Evolutionary conservation across 2,113 vertebrate species (phyloP).

Genomic region (Isichthys henryi): DNA sequence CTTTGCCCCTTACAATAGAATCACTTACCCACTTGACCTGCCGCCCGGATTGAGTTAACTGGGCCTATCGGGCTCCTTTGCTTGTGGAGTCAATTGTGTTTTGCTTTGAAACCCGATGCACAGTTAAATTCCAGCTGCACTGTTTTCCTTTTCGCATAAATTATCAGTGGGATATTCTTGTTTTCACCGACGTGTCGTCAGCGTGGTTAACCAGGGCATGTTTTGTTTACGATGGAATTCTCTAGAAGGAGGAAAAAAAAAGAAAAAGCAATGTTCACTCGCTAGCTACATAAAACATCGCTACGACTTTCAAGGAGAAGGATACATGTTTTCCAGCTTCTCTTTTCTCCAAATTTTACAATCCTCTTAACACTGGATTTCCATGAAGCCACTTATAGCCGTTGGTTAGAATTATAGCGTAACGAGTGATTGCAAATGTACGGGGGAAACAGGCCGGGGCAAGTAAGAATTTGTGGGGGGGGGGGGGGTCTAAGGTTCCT

Average conservation of each 20-base stretch:
- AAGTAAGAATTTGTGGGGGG: neutral
- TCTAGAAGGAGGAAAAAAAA: neutral
- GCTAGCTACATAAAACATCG: constrained; percentile 5
- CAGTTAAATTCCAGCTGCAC: neutral
- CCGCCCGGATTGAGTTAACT: constrained; percentile 8
- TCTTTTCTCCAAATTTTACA: neutral
- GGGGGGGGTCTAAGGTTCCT: neutral
- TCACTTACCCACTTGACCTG: neutral
- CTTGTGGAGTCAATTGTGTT: neutral
- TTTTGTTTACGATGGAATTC: neutral
- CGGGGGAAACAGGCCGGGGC: neutral
- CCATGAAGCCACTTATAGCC: constrained; percentile 11
- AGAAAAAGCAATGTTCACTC: neutral
- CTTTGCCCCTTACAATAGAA: neutral
- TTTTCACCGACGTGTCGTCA: constrained; percentile 10
- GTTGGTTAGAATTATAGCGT: neutral
- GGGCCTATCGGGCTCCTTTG: neutral
- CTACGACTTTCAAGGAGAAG: neutral
- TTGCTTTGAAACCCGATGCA: constrained; percentile 4
- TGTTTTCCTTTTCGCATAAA: constrained; percentile 1
- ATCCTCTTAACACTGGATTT: neutral
- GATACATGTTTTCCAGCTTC: neutral
- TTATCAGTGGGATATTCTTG: constrained; percentile 8
- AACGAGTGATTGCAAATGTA: neutral
- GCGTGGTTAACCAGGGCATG: constrained; percentile 11